Percentiles rank a stretch among this genome's conserved stretches.
Evolutionary conservation across 2,797 vertebrate species (phyloP).

Genomic region (Lepilemur septentrionalis): DNA sequence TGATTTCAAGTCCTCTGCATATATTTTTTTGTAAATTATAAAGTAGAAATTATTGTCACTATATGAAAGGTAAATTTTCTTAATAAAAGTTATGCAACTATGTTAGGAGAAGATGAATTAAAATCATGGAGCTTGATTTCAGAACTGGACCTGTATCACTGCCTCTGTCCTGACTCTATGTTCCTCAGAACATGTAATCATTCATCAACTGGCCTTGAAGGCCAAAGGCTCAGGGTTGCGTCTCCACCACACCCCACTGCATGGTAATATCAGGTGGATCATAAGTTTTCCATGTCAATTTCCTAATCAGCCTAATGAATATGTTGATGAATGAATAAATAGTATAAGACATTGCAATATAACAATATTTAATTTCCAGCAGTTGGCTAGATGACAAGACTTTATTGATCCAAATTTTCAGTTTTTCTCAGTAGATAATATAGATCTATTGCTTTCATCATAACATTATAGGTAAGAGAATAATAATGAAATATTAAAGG

Average conservation of each 20-base stretch:
- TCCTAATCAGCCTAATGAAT: not conserved
- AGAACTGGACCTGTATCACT: not conserved
- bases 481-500: not conserved
- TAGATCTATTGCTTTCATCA: not conserved
- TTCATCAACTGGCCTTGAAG: not conserved
- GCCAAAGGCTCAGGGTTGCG: not conserved
- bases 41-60: not conserved
- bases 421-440: not conserved
- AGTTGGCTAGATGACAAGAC: not conserved
- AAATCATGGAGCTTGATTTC: not conserved
- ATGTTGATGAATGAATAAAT: not conserved
- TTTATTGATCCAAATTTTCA: not conserved
- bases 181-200: not conserved
- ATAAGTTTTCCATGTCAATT: not conserved
- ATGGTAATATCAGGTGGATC: not conserved
- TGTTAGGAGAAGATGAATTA: not conserved
- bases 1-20: not conserved
- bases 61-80: not conserved
- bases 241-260: accelerated
- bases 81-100: not conserved
- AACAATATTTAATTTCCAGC: not conserved
- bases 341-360: not conserved
- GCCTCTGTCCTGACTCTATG: too few species aligned
- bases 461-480: not conserved
- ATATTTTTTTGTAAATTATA: not conserved